These are phyloP conservation scores for Glaucopsyche alexis DNA, from an alignment of 2,888 invertebrate species.

Conservation along the genomic window DNA sequence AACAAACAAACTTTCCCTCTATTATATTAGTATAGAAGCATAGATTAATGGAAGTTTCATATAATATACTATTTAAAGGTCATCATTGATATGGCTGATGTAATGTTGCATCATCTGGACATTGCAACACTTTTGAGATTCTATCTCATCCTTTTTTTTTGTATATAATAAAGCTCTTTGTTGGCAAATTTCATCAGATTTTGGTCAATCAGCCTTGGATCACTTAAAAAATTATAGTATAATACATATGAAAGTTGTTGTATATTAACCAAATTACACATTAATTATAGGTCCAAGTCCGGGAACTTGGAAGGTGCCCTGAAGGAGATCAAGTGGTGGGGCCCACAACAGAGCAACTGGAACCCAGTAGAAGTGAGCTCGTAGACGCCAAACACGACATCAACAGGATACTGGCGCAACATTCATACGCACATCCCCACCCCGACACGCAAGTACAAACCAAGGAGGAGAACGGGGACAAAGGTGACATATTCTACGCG, in stretches of 20 bases:
- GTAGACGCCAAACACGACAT: conserved; percentile 69
- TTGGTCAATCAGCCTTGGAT: too few species aligned
- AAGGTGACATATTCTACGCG: conserved; percentile 84
- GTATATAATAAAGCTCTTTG: neutral
- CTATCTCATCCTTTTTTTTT: neutral
- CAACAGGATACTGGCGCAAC: conserved; percentile 72
- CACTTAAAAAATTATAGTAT: too few species aligned
- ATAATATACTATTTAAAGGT: too few species aligned
- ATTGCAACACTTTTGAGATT: neutral
- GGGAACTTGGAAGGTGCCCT: conserved; percentile 64
- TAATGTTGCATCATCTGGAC: conserved; percentile 8
- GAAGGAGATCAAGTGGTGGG: conserved; percentile 89
- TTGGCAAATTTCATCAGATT: too few species aligned
- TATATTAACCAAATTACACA: neutral
- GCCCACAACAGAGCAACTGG: conserved; percentile 91
- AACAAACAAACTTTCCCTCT: too few species aligned
- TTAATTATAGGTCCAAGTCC: conserved; percentile 58
- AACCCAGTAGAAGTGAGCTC: conserved; percentile 84
- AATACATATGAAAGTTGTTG: too few species aligned
- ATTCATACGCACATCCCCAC: conserved; percentile 77
- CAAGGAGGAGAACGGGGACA: conserved; percentile 61
- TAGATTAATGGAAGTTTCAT: too few species aligned
- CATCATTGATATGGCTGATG: neutral
- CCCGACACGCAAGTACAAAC: conserved; percentile 52
- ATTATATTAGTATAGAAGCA: too few species aligned